Evolutionary conservation across 2,888 invertebrate genomes (phyloP), one percentile per base, ranked within the genome.

Genomic region (Andrena chrysosceles): DNA sequence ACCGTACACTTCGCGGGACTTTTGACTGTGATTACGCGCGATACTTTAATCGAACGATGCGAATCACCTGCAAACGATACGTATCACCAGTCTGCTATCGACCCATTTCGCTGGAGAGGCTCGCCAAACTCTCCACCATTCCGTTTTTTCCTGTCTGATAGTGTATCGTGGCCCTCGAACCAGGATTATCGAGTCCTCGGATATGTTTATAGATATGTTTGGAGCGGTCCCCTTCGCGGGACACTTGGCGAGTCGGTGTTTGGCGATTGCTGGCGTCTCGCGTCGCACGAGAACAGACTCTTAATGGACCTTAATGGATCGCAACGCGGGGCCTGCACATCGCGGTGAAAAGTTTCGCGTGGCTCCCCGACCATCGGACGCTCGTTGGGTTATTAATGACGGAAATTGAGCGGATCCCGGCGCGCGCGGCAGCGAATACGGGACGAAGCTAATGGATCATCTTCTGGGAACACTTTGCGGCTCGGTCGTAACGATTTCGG

Each of bases 51-150:
- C 48, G 10, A 59, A 68, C 42, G 48, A 66, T 63, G 76, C 81
- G 62, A 54, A 62, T 35, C 68, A 76, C 52, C 56, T 71, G 64
- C 52, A 64, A 78, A 71, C 59, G 87, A 86, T 74, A 60, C 54
- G 52, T 77, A 79, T 81, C 85, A 63, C 68, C 48, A 54, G 67
- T n/a, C 35, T n/a, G 29, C 79, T 87, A 87, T 87, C 85, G 88
- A 87, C 73, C 83, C 69, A 49, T 70, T 56, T 52, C 54, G 63
- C 72, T 68, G 69, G 71, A 59, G 74, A 72, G 77, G 49, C 87
- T 82, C 72, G 49, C 56, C 71, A 48, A 63, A 83, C 63, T 68
- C 52, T 66, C n/a, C 23, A 20, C 49, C 64, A 54, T 35, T 59
- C 60, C 63, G 67, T 77, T 68, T 63, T 48, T 66, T 66, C 35